Evolutionary conservation across 2,113 vertebrate genomes (phyloP), one percentile per base, ranked within the genome.

Genomic region (Alouatta palliata): DNA sequence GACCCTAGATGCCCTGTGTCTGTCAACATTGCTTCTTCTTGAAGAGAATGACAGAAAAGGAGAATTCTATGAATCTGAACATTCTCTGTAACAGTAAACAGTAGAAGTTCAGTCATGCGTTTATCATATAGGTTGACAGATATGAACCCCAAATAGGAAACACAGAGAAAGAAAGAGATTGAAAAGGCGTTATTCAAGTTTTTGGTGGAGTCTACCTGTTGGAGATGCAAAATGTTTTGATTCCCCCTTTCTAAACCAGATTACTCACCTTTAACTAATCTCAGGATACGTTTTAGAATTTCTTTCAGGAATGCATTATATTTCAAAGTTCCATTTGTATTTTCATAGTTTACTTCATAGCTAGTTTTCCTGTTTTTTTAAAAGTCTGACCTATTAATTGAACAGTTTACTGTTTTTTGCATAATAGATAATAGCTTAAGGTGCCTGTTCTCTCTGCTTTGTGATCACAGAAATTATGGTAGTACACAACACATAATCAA

Each of bases 41-140:
- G 25, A 85, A 90, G 14, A 95, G 75, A 84, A 77, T 83, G 92
- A 90, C 87, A 96, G 89, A 93, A 68, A 96, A 75, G 37, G 47
- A 89, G n/a, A 40, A 37, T 87, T 87, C 90, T 95, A 40, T 61
- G 77, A 71, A 87, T 95, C 52, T 87, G 47, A 88, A 66, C n/a
- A 79, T 73, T 76, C 17, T 37, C 35, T 45, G 40, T 80, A 70
- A 76, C 71, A 61, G 54, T 71, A 96, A 94, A 90, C 91, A 85
- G n/a, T 81, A 43, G 1, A 25, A 92, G 85, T 37, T 89, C 52
- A 94, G 37, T 92, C 84, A 89, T 87, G 70, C 75, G 27, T 92
- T 95, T 84, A 90, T 96, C 30, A 58, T 10, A 81, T 43, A 87
- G 10, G 10, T 70, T 92, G 91, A 97, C 70, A 80, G 76, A 92